These are phyloP conservation scores for Castor canadensis DNA, from an alignment of 2,113 vertebrate genomes.

Conservation along the genomic window DNA sequence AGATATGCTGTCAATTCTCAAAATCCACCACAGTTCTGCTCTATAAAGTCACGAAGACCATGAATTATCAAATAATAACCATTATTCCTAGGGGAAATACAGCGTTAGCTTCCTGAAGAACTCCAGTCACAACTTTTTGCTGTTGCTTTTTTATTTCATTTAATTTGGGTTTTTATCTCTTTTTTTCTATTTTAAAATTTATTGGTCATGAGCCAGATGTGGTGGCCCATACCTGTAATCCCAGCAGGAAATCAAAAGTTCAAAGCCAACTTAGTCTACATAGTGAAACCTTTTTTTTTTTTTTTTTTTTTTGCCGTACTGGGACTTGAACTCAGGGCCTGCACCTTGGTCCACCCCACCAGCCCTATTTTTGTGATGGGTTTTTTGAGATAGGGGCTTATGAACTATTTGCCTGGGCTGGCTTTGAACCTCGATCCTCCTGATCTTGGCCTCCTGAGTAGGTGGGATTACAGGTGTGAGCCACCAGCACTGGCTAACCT, in stretches of 20 bases:
- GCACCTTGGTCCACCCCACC: no score
- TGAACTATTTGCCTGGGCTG: no score
- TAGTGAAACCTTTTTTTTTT: neutral
- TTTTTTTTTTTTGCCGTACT: no score
- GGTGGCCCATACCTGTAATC: no score
- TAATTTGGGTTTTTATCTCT: neutral
- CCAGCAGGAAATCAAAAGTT: neutral
- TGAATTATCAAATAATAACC: neutral
- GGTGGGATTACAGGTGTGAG: no score
- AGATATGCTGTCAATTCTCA: neutral
- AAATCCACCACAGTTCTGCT: neutral
- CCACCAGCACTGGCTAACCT: no score
- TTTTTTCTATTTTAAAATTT: neutral
- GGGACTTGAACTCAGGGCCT: no score
- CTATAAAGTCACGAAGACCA: neutral
- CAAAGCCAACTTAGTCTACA: neutral
- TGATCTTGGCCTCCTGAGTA: no score
- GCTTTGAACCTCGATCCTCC: no score
- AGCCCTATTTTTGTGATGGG: no score
- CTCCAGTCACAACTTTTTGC: no score
- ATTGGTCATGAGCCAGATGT: neutral
- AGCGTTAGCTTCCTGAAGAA: neutral
- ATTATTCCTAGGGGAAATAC: neutral
- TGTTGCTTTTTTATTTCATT: neutral
- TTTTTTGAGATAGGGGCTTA: no score